A percentile compares a stretch with the other conserved stretches of the same genome.
Conservation (phyloP, 2,888 invertebrate species). For the Hirtodrosophila trivittata region DNA sequence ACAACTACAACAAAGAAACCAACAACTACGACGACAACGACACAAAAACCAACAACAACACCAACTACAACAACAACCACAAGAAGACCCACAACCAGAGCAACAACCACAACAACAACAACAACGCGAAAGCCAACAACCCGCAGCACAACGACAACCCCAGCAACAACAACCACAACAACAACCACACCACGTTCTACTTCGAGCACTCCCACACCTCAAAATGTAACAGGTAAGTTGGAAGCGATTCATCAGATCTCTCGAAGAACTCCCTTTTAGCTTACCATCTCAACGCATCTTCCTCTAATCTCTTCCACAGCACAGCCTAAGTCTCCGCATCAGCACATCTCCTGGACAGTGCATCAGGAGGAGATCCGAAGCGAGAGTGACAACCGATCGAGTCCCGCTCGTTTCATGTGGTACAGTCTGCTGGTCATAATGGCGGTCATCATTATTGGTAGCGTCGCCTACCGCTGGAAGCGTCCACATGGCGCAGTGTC, state of each 20-base stretch:
- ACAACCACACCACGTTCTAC: slow-evolving; percentile 16
- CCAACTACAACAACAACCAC: slow-evolving; percentile 4
- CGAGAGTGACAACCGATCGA: slow-evolving; percentile 13
- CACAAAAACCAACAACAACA: slow-evolving; percentile 16
- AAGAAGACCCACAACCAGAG: slow-evolving; percentile 6
- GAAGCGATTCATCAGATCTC: background rate
- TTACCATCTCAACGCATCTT: too few species aligned
- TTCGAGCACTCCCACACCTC: slow-evolving; percentile 4
- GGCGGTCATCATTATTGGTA: slow-evolving; percentile 32
- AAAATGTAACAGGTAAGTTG: slow-evolving; percentile 27
- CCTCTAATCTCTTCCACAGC: slow-evolving; percentile 13
- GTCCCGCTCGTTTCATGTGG: slow-evolving; percentile 36
- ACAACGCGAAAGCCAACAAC: slow-evolving; percentile 9
- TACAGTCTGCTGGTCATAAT: slow-evolving; percentile 35
- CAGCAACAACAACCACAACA: background rate
- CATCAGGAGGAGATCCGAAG: slow-evolving; percentile 38
- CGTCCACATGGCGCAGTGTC: background rate
- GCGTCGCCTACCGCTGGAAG: slow-evolving; percentile 45
- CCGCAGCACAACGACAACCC: slow-evolving; percentile 8
- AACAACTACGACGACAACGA: slow-evolving; percentile 18
- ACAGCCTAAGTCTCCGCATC: background rate
- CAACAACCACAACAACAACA: slow-evolving; percentile 10
- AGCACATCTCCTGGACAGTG: slow-evolving; percentile 41
- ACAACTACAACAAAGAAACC: slow-evolving; percentile 19
- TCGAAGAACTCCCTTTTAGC: too few species aligned